Evolutionary conservation across 2,113 vertebrate genomes (phyloP).

Genomic region (Sclerurus mexicanus): DNA sequence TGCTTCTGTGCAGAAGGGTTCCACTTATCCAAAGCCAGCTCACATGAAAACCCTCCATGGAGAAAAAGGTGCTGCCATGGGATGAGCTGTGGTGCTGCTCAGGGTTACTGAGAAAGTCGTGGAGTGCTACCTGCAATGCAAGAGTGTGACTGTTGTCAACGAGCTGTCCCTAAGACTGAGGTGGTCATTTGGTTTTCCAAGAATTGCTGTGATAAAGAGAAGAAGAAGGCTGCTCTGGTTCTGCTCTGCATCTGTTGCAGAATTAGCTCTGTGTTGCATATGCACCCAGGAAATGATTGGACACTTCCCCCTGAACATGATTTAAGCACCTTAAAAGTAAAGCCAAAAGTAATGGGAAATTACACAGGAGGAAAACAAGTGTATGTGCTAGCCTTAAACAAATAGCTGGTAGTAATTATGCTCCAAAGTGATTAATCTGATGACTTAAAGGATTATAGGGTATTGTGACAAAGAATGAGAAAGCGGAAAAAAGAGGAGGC

Average conservation of each 20-base stretch:
- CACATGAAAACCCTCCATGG: fast-evolving
- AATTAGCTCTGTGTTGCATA: background rate
- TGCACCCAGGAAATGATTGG: background rate
- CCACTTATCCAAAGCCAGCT: background rate
- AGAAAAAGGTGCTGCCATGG: background rate
- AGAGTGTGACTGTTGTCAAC: background rate
- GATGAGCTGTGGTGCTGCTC: background rate
- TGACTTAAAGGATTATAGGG: background rate
- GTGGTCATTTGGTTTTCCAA: background rate
- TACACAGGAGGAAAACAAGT: background rate
- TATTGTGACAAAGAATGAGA: background rate
- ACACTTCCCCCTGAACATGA: background rate
- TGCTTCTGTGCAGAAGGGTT: background rate
- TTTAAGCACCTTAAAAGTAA: background rate
- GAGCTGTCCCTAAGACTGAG: background rate
- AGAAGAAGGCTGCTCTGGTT: background rate
- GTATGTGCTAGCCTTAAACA: background rate
- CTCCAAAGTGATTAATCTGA: background rate
- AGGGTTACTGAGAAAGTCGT: background rate
- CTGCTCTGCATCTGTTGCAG: background rate
- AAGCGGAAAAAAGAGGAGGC: background rate
- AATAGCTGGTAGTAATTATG: background rate
- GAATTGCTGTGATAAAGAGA: background rate
- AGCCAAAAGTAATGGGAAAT: background rate
- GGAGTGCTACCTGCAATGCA: background rate